Base-by-base conservation (phyloP, 2,113 vertebrate species). In the Nibea albiflora region DNA sequence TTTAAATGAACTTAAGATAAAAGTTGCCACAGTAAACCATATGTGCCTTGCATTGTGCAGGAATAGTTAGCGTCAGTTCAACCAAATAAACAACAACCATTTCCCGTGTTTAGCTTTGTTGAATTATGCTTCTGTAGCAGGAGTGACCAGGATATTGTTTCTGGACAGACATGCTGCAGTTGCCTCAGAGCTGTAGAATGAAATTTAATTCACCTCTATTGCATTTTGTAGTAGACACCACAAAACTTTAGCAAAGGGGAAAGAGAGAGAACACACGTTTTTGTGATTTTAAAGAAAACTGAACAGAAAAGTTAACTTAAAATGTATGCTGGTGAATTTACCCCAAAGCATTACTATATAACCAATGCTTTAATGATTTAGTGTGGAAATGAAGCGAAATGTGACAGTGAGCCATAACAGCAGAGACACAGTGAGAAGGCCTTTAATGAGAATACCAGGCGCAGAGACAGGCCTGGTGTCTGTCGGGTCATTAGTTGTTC, bases 391-490 rank as follows among this genome's bases (percentile, higher is more conserved):
- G 16, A 63, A 24, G 47, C 47, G 62, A 61, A 44, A 77, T 67
- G 53, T 50, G 26, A 49, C 57, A 2, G 35, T 9, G 22, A 58
- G 24, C 39, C 24, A 26, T 26, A 64, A 73, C 28, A 56, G 35
- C 62, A 3, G 12, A 83, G 42, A 20, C 7, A 84, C 76, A 58
- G 5, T 3, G 4, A 57, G 11, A 7, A n/a, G 9, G 44, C 8
- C 54, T 88, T 80, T 90, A 86, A 88, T 83, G 81, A 88, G 76
- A 42, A 52, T 17, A 76, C 1, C 46, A 39, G 54, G 12, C 42
- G 81, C n/a, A 54, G 20, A 64, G 19, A 69, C 71, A 56, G 26
- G 66, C 52, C 22, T 11, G 28, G 53, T 16, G 26, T 77, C 44
- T 46, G 67, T 26, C 67, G 17, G 47, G 53, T 84, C 82, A 85